Conservation (phyloP, 2,888 invertebrate genomes). For the Sarcophaga rosellei region DNA sequence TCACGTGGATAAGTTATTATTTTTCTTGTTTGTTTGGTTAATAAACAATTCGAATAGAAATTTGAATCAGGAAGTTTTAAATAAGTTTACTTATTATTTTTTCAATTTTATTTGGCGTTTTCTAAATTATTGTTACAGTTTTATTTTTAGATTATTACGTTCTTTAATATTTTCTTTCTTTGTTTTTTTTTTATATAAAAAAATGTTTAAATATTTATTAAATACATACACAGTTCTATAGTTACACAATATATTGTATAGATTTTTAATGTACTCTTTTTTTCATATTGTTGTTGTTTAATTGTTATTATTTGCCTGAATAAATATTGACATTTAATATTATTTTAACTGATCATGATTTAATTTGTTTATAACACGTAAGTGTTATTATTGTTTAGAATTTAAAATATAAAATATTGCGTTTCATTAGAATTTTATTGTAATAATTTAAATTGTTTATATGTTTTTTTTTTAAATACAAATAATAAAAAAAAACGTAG, state of each 20-base stretch:
- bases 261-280: background rate
- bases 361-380: too few relatives aligned
- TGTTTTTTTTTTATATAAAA: conserved; percentile 40
- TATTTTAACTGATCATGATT: background rate
- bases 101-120: conserved; percentile 61
- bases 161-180: conserved; percentile 4
- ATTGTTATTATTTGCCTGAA: conserved; percentile 39
- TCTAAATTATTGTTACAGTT: conserved; percentile 64
- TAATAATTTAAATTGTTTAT: too few relatives aligned
- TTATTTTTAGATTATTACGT: background rate
- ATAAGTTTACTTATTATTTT: conserved; percentile 38
- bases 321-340: conserved; percentile 27
- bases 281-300: background rate
- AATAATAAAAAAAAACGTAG: too few relatives aligned
- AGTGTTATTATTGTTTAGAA: too few relatives aligned
- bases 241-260: conserved; percentile 5
- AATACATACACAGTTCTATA: conserved; percentile 44
- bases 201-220: conserved; percentile 39
- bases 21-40: background rate
- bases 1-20: background rate
- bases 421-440: too few relatives aligned
- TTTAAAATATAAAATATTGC: too few relatives aligned
- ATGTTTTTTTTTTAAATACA: background rate
- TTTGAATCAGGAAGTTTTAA: too few relatives aligned
- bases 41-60: background rate